Base-by-base conservation (phyloP, 1,140 invertebrate species). In the Euura saliciscinereae region DNA sequence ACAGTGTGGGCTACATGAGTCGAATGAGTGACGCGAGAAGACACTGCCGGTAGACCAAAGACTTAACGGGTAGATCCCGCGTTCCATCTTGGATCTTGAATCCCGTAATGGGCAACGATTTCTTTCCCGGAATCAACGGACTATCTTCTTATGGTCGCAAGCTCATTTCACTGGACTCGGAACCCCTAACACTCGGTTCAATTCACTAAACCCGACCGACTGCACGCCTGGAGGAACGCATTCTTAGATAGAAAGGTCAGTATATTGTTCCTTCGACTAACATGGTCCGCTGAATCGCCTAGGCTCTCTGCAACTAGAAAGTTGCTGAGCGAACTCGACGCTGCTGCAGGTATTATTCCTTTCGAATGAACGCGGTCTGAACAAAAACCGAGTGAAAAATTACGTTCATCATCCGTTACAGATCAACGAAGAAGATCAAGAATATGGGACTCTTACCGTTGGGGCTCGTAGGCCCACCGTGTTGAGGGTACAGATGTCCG, bases 401-500 rank as follows among this genome's bases (percentile, higher is more conserved):
- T 28, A 28, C 1, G 28, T 28, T 28, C 1, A 28, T 28, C 28
- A 28, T 28, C 28, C 28, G 28, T 28, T 28, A 28, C 28, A 28
- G 28, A 28, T 28, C 0, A 28, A 28, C 28, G n/a, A n/a, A n/a
- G n/a, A n/a, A n/a, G n/a, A n/a, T n/a, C n/a, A n/a, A n/a, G n/a
- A n/a, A n/a, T 28, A 28, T 28, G 28, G 28, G 28, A 28, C 28
- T 67, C 66, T 84, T 76, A 88, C 86, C 86, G 73, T 88, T 88
- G 2, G 86, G 86, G 78, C 86, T 88, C 28, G 85, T 86, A 0
- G 86, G 82, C 75, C 83, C 85, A 64, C 84, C 85, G 66, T 86
- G 85, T 2, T 85, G 81, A 4, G 82, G 82, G 77, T 87, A 88
- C 44, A 88, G 84, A 71, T 87, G 86, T 77, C 84, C 84, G 67